Conservation (phyloP, 1,140 invertebrate species). For the Drosophila tristis region DNA sequence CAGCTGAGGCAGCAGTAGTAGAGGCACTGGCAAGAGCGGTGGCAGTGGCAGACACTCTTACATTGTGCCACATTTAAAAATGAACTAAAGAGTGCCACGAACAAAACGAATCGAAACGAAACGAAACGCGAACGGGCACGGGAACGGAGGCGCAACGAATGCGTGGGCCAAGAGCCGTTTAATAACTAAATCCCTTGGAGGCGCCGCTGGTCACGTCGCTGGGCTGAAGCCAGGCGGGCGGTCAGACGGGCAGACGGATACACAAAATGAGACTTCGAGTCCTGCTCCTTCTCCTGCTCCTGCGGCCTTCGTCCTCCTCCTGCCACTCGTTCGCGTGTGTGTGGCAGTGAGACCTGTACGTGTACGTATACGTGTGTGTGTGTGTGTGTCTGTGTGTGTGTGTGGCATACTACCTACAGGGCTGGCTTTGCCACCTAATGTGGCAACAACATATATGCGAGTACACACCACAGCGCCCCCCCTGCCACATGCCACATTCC, state of each 20-base stretch:
- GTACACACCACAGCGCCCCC: neutral
- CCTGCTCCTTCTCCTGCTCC: slow-evolving; percentile 15
- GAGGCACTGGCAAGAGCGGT: slow-evolving; percentile 15
- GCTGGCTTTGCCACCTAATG: slow-evolving; percentile 65
- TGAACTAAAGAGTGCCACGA: slow-evolving; percentile 39
- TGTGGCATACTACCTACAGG: slow-evolving; percentile 55
- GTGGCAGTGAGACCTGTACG: slow-evolving; percentile 16
- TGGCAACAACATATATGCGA: slow-evolving; percentile 33
- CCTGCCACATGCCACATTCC: slow-evolving; percentile 24
- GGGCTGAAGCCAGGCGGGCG: no score
- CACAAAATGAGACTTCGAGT: slow-evolving; percentile 62
- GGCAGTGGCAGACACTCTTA: slow-evolving; percentile 14
- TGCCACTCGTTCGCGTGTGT: no score
- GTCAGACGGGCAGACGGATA: slow-evolving; percentile 52
- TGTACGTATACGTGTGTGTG: slow-evolving; percentile 12
- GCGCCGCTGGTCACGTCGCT: slow-evolving; percentile 48
- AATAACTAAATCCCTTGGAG: slow-evolving; percentile 75
- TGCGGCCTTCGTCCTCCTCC: neutral
- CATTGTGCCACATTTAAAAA: slow-evolving; percentile 77
- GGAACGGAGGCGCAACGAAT: slow-evolving; percentile 4
- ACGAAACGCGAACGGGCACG: slow-evolving; percentile 20
- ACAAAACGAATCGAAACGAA: slow-evolving; percentile 26
- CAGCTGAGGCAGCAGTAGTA: slow-evolving; percentile 25
- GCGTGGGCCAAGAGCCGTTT: slow-evolving; percentile 63
- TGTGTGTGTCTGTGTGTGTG: slow-evolving; percentile 23